These are phyloP conservation scores for Poecile montanus DNA, from an alignment of 2,797 vertebrate species.

Conservation along the genomic window DNA sequence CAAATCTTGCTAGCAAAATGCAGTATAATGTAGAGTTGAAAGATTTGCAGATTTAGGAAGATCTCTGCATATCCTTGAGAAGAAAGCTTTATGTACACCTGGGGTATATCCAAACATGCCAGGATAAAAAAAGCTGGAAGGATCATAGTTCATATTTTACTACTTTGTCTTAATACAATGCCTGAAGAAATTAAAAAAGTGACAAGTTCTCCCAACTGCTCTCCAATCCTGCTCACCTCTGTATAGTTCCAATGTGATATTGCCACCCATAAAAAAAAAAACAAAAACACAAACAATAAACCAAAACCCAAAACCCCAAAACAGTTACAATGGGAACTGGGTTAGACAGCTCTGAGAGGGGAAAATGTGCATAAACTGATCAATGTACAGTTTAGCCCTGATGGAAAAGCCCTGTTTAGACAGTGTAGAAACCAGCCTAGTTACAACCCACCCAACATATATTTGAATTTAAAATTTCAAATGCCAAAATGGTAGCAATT, in stretches of 20 bases:
- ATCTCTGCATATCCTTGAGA: neutral
- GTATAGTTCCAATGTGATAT: neutral
- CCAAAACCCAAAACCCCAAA: neutral
- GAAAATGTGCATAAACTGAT: neutral
- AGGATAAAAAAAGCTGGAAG: neutral
- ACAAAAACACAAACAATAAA: neutral
- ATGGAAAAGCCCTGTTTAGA: neutral
- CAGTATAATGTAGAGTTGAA: neutral
- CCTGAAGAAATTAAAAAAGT: neutral
- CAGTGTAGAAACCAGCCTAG: neutral
- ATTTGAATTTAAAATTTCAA: neutral
- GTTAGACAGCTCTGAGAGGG: neutral
- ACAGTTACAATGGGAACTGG: neutral
- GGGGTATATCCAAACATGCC: neutral
- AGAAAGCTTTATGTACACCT: neutral
- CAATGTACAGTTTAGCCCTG: neutral
- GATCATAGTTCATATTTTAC: neutral
- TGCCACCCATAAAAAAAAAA: neutral
- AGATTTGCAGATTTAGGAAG: neutral
- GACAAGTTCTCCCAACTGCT: neutral
- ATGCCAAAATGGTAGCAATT: neutral
- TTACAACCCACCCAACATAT: neutral
- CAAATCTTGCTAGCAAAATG: neutral
- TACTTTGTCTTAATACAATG: neutral
- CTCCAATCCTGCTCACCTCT: neutral